Conservation (phyloP, 2,113 vertebrate genomes). For the Silurus meridionalis region DNA sequence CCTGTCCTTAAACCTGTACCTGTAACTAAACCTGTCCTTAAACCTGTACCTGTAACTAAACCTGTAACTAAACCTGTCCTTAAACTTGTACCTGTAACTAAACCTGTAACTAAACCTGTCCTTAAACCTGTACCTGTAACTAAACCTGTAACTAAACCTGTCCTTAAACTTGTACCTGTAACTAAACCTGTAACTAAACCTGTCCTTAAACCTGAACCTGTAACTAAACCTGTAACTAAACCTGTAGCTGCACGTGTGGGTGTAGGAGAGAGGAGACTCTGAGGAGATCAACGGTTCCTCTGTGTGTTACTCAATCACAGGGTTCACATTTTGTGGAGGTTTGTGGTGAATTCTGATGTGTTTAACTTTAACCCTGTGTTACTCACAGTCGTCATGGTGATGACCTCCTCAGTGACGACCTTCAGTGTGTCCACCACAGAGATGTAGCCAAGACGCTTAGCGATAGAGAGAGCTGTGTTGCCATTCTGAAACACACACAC, state of each 20-base stretch:
- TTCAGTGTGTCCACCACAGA: constrained; percentile 98
- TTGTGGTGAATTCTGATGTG: background rate
- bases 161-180: no score
- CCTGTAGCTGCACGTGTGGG: background rate
- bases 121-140: no score
- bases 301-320: background rate
- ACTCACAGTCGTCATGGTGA: constrained; percentile 92
- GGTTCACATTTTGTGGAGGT: background rate
- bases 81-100: no score
- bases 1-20: no score
- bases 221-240: background rate
- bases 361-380: background rate
- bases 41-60: no score
- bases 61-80: no score
- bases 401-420: constrained; percentile 93
- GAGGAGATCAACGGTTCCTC: background rate
- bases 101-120: no score
- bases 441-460: constrained; percentile 94
- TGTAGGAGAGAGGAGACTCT: background rate
- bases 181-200: no score
- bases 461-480: constrained; percentile 92
- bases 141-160: no score
- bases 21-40: no score
- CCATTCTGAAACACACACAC: constrained; percentile 76
- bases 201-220: no score